Conservation (phyloP, 2,797 vertebrate species). For the Peromyscus attwateri region DNA sequence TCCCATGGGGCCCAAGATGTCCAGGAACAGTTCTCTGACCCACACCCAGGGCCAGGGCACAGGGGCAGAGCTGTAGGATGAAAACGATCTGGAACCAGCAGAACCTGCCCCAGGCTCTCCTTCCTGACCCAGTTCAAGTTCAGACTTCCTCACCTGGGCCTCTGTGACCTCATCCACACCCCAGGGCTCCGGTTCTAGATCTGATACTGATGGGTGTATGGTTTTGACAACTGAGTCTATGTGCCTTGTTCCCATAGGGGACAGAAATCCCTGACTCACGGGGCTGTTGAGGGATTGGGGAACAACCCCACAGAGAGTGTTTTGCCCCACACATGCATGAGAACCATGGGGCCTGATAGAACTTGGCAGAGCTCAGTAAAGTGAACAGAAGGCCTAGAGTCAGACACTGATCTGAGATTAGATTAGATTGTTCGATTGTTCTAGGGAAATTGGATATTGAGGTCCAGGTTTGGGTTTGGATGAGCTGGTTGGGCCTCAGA, state of each 20-base stretch:
- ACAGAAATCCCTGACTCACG: not conserved
- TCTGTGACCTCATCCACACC: not conserved
- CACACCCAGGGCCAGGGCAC: conserved; percentile 88
- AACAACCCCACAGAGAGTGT: not conserved
- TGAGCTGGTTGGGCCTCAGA: not conserved
- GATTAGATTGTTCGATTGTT: not conserved
- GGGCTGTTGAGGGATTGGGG: not conserved
- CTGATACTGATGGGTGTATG: not conserved
- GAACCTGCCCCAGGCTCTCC: not conserved
- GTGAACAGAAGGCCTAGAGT: not conserved
- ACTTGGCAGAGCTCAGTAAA: not conserved
- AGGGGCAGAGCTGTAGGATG: conserved; percentile 79
- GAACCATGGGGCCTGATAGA: not conserved
- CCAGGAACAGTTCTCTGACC: conserved; percentile 92
- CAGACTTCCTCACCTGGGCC: not conserved
- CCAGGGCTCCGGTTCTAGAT: not conserved
- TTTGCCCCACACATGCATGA: not conserved
- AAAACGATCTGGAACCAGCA: not conserved
- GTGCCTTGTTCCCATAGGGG: not conserved
- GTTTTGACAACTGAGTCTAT: not conserved
- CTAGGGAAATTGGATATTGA: too few species aligned
- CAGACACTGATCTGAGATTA: not conserved
- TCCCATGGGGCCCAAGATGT: conserved; percentile 91
- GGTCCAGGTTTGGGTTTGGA: not conserved
- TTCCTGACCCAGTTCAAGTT: not conserved